These are phyloP conservation scores for Serrognathus titanus DNA, from an alignment of 2,888 invertebrate species.

Conservation along the genomic window DNA sequence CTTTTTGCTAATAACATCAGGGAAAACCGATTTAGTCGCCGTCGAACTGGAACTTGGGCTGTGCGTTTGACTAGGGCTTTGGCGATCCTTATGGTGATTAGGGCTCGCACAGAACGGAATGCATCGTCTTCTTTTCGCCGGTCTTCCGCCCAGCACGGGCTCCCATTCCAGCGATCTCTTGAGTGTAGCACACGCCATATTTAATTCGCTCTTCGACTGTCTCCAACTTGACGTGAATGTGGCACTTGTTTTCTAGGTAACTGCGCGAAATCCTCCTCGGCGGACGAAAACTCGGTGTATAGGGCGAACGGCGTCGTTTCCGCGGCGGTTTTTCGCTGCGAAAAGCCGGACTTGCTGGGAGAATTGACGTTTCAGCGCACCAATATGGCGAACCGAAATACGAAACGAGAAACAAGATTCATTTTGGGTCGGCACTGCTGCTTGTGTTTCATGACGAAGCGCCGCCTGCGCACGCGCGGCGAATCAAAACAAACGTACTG, in stretches of 20 bases:
- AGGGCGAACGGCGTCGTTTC: slow-evolving; percentile 6
- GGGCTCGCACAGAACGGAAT: slow-evolving; percentile 77
- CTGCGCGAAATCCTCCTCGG: slow-evolving; percentile 19
- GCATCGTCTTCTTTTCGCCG: slow-evolving; percentile 87
- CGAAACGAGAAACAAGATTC: slow-evolving; percentile 20
- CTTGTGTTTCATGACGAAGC: slow-evolving; percentile 11
- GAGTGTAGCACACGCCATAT: slow-evolving; percentile 97
- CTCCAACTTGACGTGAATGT: slow-evolving; percentile 28
- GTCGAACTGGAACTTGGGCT: slow-evolving; percentile 35
- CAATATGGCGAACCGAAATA: slow-evolving; percentile 44
- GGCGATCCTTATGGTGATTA: slow-evolving; percentile 39
- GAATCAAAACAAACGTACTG: not conserved
- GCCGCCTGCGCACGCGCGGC: slow-evolving; percentile 4
- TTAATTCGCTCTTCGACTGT: slow-evolving; percentile 42
- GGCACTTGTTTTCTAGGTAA: slow-evolving; percentile 40
- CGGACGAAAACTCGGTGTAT: slow-evolving; percentile 1
- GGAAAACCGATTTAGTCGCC: slow-evolving; percentile 68
- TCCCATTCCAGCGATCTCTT: slow-evolving; percentile 96
- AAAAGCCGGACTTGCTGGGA: slow-evolving; percentile 5
- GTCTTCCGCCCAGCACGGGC: slow-evolving; percentile 79
- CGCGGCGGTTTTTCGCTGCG: slow-evolving; percentile 3
- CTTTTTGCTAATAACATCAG: slow-evolving; percentile 77
- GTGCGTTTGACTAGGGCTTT: slow-evolving; percentile 22
- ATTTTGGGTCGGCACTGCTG: slow-evolving; percentile 17
- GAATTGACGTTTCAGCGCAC: slow-evolving; percentile 24